Conservation (phyloP, 2,797 vertebrate species). For the Sebastes aleutianus region DNA sequence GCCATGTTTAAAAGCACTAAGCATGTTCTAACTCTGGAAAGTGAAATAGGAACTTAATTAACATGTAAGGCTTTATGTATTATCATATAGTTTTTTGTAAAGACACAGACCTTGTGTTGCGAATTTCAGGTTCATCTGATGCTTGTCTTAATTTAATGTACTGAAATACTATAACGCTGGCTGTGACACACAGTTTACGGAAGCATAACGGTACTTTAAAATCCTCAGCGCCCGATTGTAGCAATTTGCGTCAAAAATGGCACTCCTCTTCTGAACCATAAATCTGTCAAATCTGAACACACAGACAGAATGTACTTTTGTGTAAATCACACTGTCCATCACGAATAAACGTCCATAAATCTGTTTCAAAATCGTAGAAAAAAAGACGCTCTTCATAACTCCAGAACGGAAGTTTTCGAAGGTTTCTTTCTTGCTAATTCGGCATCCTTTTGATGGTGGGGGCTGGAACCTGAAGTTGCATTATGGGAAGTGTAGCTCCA, state of each 20-base stretch:
- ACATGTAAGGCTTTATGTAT: not conserved
- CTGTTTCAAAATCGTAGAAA: not conserved
- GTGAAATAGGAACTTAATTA: not conserved
- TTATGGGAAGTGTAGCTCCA: not conserved
- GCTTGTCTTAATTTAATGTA: not conserved
- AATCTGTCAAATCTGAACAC: not conserved
- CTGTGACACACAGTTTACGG: not conserved
- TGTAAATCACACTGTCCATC: not conserved
- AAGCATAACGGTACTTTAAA: not conserved
- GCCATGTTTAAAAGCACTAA: not conserved
- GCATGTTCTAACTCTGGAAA: not conserved
- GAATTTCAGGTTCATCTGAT: not conserved
- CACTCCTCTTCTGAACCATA: not conserved
- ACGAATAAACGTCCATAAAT: not conserved
- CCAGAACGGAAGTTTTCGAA: not conserved
- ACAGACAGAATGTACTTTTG: not conserved
- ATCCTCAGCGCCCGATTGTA: not conserved
- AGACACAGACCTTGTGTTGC: not conserved
- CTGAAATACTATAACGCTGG: not conserved
- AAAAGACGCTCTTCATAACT: not conserved
- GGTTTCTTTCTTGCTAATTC: not conserved
- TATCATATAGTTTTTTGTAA: not conserved
- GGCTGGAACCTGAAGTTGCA: not conserved
- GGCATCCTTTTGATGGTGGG: not conserved
- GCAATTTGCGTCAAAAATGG: not conserved